phyloP scores from a whole-genome alignment of 2,113 vertebrate species.

The Rhabdomys dilectus region DNA sequence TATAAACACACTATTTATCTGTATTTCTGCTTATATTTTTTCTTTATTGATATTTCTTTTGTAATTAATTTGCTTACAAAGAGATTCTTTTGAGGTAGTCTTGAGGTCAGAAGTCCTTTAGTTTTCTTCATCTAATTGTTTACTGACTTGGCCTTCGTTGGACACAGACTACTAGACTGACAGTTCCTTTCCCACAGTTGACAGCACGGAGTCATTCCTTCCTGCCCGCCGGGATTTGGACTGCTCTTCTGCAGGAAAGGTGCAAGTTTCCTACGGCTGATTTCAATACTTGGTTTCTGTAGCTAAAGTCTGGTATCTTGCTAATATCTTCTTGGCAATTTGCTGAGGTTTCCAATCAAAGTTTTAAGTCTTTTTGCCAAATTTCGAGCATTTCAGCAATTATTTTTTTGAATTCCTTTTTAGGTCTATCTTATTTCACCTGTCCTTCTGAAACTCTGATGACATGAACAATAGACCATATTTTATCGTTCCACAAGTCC shows the following conservation, averaged over 20 bases:
- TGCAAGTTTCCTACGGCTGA: neutral
- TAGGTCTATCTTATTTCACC: neutral
- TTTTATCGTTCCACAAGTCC: neutral
- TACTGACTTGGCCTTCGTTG: neutral
- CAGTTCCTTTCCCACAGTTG: neutral
- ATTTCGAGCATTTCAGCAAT: neutral
- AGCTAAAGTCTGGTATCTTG: neutral
- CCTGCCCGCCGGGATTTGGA: too few relatives aligned
- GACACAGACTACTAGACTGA: neutral
- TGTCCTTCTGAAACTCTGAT: neutral
- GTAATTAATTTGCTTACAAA: neutral
- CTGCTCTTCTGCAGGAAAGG: too few relatives aligned
- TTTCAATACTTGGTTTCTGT: neutral
- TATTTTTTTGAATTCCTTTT: neutral
- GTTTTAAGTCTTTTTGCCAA: neutral
- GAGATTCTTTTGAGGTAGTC: neutral
- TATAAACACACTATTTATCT: neutral
- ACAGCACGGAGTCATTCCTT: neutral
- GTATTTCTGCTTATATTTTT: neutral
- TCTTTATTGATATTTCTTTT: neutral
- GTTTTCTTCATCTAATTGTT: neutral
- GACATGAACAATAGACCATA: neutral
- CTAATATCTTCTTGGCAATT: neutral
- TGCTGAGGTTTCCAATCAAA: neutral
- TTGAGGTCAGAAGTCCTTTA: neutral